Conservation (phyloP, 2,888 invertebrate species). For the Eumacrocentrus americanus region DNA sequence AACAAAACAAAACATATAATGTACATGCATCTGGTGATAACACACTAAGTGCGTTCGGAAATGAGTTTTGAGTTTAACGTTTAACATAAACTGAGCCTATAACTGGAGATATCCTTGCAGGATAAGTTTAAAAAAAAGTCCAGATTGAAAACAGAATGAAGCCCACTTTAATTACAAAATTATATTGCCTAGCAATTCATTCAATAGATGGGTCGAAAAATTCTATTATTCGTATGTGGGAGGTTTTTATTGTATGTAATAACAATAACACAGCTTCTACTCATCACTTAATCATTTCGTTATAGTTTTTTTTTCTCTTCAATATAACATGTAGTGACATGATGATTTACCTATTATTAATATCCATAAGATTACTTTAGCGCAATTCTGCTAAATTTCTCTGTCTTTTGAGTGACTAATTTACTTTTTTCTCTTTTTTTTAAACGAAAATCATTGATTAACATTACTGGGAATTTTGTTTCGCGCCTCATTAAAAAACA, state of each 20-base stretch:
- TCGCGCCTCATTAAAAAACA: neutral
- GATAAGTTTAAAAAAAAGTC: neutral
- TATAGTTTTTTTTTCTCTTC: conserved; percentile 8
- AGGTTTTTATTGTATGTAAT: conserved; percentile 6
- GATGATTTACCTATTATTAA: too few species aligned
- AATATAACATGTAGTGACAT: neutral
- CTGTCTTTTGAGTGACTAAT: neutral
- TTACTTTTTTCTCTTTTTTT: neutral
- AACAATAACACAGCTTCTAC: conserved; percentile 11
- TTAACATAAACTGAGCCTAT: neutral
- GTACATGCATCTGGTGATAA: neutral
- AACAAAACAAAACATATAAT: conserved; percentile 18
- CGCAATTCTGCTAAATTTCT: neutral
- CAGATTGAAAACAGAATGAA: neutral
- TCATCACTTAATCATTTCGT: conserved; percentile 17
- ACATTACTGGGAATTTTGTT: neutral
- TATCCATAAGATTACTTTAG: too few species aligned
- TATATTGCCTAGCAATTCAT: too few species aligned
- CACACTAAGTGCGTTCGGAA: neutral
- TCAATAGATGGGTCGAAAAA: neutral
- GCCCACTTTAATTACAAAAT: too few species aligned
- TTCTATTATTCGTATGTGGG: conserved; percentile 1
- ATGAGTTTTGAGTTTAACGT: neutral
- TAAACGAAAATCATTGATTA: neutral
- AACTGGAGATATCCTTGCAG: neutral